Base-by-base conservation (phyloP, 2,888 invertebrate species). In the Tenthredo distinguenda region DNA sequence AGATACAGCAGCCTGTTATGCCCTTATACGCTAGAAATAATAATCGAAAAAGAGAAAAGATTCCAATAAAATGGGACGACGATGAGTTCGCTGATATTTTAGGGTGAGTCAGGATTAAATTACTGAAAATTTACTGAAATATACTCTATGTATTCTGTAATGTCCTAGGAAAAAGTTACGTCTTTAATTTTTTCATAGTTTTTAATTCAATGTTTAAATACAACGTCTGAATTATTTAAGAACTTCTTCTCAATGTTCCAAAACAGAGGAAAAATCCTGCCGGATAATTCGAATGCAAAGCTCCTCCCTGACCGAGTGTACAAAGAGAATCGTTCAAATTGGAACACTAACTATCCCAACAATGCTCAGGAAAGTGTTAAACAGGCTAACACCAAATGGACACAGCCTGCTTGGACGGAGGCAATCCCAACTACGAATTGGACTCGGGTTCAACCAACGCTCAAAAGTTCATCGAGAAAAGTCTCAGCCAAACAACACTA, bases 21-120 rank as follows among this genome's bases (percentile, higher is more conserved):
- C 93, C 94, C 10, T 88, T 94, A 62, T 86, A 93, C 34, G 93
- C 92, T 86, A 91, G 92, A 90, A 5, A 91, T 90, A 7, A 87
- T 90, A 90, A 91, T 90, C 88, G 93, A 88, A 89, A 92, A 87
- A 89, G 91, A 88, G 90, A 91, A 34, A 90, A 87, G 9, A 86
- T 90, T 87, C 87, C 87, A 9, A 86, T 88, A 43, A 92, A 91
- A 86, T 92, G 92, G 91, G 92, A 92, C 31, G 95, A 95, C 47
- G 96, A 96, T 89, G 96, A 96, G 88, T 96, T 96, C 90, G 96
- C 96, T 6, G 96, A 96, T 90, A 96, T 97, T 88, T 94, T 97
- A 87, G 97, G 97, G 97, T 97, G 92, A 92, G 94, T 92, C 12
- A 9, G 5, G 15, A 50, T 47, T 2, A 1, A 31, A 26, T 50